Evolutionary conservation across 2,113 vertebrate species (phyloP), one percentile per base, ranked within the genome.

Genomic region (Indri indri): DNA sequence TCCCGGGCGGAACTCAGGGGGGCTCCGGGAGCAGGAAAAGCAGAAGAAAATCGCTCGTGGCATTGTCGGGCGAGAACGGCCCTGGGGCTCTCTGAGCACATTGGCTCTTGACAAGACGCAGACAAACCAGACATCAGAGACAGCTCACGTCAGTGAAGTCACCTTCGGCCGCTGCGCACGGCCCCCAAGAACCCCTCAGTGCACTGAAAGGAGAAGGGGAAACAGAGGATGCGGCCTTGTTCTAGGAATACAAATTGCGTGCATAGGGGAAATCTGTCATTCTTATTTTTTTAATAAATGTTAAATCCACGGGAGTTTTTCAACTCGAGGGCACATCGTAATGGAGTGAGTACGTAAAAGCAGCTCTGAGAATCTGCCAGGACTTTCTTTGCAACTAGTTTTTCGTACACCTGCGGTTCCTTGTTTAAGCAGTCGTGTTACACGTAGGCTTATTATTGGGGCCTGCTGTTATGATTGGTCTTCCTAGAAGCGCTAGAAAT

Each of bases 381-480:
- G 40, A 20, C 6, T 34, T 37, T 82, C 40, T 50, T 4, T 10
- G 30, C 25, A 17, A 47, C 17, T 8, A 18, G 40, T 80, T 54
- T 27, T 70, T 50, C 63, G 34, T 40, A 22, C 6, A 0, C 2
- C 1, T 25, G 22, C 11, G 3, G 3, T 5, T 25, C 20, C 5
- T 34, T 13, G 9, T 11, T 13, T 1, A 37, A 37, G 30, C 71
- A 57, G 40, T 37, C 11, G 0, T n/a, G n/a, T 76, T 23, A 17
- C n/a, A 32, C 17, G 30, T 0, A 40, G 40, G 30, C 23, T 83
- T 59, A 50, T 40, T 52, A 8, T 3, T 11, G 20, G 42, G 47
- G 47, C 40, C n/a, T 10, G 7, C 50, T 73, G 2, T 25, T 65
- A 80, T 0, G 3, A 65, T 65, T 20, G 47, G 22, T 70, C 37